A percentile compares a stretch with the other conserved stretches of the same genome.
Conservation (phyloP, 2,113 vertebrate genomes). For the Heloderma charlesbogerti region DNA sequence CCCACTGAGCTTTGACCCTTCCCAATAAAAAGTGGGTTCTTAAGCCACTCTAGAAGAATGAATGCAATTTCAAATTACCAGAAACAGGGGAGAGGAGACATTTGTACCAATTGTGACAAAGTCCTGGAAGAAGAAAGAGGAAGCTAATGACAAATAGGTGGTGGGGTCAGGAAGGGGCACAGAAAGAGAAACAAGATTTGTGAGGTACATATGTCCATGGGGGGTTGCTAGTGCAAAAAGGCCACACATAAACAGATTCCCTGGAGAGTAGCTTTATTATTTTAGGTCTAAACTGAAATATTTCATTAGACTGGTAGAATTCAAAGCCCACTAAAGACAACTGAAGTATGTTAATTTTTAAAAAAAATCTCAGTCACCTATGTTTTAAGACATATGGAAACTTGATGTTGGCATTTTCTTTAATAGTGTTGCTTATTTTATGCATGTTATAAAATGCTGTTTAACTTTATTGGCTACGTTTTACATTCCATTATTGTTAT, state of each 20-base stretch:
- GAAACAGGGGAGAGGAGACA: neutral
- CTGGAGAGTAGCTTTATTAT: constrained; percentile 1
- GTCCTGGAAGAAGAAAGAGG: neutral
- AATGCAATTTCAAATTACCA: constrained; percentile 12
- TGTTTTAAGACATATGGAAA: neutral
- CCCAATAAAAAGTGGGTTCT: neutral
- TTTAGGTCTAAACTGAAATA: neutral
- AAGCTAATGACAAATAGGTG: neutral
- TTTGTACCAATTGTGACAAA: constrained; percentile 2
- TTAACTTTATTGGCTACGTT: neutral
- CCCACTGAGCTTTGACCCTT: neutral
- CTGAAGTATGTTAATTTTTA: neutral
- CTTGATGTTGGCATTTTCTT: too few species aligned
- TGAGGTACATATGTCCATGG: neutral
- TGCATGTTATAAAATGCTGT: neutral
- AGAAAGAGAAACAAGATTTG: constrained; percentile 18
- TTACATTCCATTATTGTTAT: neutral
- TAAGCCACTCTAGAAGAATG: constrained; percentile 39
- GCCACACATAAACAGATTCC: constrained; percentile 30
- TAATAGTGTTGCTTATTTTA: neutral
- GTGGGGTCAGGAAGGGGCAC: constrained; percentile 4
- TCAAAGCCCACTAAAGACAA: neutral
- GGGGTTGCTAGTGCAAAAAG: neutral
- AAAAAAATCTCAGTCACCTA: neutral
- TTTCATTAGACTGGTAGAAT: neutral